Base-by-base conservation (phyloP, 2,888 invertebrate species). In the Scaptodrosophila latifasciaeformis region DNA sequence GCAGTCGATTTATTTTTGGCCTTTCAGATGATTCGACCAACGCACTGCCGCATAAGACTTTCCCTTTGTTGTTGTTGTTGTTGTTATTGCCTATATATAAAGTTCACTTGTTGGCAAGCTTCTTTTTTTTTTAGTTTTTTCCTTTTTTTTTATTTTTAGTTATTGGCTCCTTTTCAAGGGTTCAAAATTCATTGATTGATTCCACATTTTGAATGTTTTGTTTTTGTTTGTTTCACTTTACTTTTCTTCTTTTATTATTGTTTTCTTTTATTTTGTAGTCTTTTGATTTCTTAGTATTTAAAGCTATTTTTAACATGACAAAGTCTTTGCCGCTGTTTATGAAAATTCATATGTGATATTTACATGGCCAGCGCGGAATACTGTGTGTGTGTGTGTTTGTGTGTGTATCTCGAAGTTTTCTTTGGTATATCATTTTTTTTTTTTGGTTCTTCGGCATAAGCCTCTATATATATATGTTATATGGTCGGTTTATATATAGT, bases 291-390 rank as follows among this genome's bases (percentile, higher is more conserved):
- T 40, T 50, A 44, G 65, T 58, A 66, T 49, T 55, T 49, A 49
- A 35, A 17, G 51, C 81, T 76, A 81, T 76, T 78, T 81, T 47
- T 75, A 76, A 66, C n/a, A n/a, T n/a, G n/a, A n/a, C n/a, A 65
- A 58, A 53, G 62, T 74, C 80, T 80, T 69, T 78, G 67, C 65
- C 65, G 54, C 50, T 59, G 37, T 65, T 39, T 17, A 56, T 67
- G 59, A 58, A 58, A 50, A 52, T 31, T 55, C 31, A 24, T 13
- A 45, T 49, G 13, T 21, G 3, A 49, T 45, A 37, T 30, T n/a
- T 43, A 48, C 39, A 46, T 66, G 49, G 54, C 47, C 52, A 48
- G n/a, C n/a, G n/a, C n/a, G 34, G 34, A 34, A 34, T 51, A 39
- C 39, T 27, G 35, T 49, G 27, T 45, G n/a, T 9, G n/a, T n/a